Evolutionary conservation across 2,888 invertebrate genomes (phyloP).

Genomic region (Pandemis corylana): DNA sequence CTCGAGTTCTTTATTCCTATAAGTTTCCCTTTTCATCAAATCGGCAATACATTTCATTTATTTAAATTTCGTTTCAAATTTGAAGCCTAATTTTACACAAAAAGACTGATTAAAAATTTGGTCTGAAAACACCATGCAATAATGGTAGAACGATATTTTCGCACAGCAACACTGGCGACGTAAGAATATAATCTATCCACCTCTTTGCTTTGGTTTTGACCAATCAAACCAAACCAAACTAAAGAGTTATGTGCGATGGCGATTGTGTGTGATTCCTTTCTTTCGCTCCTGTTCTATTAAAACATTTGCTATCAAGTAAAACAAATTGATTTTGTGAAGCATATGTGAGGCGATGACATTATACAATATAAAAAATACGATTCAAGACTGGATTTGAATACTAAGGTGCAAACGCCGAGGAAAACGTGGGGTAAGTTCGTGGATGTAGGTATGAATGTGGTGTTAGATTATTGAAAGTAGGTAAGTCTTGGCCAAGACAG

Average conservation of each 20-base stretch:
- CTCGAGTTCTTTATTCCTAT: too few relatives aligned
- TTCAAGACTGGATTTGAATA: conserved; percentile 14
- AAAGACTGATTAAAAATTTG: too few relatives aligned
- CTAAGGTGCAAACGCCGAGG: conserved; percentile 22
- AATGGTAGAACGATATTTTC: conserved; percentile 15
- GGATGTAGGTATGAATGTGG: conserved; percentile 72
- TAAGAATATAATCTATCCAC: conserved; percentile 31
- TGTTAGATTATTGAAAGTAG: conserved; percentile 68
- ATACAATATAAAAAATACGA: conserved; percentile 22
- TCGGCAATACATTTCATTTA: too few relatives aligned
- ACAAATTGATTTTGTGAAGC: conserved; percentile 21
- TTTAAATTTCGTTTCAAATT: too few relatives aligned
- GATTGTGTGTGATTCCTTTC: conserved; percentile 36
- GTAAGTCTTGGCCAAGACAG: conserved; percentile 65
- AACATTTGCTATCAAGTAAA: conserved; percentile 25
- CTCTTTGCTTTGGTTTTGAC: conserved; percentile 38
- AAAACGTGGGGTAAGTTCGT: conserved; percentile 71
- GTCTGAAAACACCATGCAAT: neutral
- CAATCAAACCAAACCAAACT: conserved; percentile 35
- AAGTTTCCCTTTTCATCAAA: too few relatives aligned
- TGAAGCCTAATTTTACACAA: too few relatives aligned
- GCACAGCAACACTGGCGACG: conserved; percentile 20
- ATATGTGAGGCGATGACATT: conserved; percentile 29
- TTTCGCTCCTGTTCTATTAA: conserved; percentile 33
- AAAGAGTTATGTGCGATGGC: conserved; percentile 41